These are phyloP conservation scores for Poliocrania exsul DNA, from an alignment of 2,797 vertebrate species.

Conservation along the genomic window DNA sequence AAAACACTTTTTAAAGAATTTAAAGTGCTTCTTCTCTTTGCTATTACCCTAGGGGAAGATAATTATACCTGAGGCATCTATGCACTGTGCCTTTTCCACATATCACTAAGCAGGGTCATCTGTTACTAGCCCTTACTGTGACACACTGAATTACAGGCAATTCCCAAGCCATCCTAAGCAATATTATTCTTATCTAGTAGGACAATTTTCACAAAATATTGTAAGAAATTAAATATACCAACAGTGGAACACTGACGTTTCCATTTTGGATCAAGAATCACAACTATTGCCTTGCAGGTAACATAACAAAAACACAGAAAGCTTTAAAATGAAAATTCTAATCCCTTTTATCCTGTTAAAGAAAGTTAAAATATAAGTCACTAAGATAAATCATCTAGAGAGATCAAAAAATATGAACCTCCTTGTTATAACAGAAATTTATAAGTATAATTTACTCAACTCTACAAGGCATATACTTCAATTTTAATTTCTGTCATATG, in stretches of 20 bases:
- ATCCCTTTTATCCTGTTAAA: neutral
- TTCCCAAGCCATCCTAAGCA: neutral
- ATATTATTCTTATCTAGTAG: neutral
- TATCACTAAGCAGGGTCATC: neutral
- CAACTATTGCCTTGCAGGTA: neutral
- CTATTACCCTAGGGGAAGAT: neutral
- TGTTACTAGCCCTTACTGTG: neutral
- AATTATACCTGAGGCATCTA: neutral
- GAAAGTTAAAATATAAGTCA: neutral
- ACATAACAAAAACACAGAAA: neutral
- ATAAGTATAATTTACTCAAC: neutral
- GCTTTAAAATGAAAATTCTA: neutral
- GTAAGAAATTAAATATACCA: neutral
- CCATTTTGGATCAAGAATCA: neutral
- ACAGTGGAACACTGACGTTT: neutral
- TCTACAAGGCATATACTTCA: neutral
- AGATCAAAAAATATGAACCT: neutral
- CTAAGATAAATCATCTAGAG: neutral
- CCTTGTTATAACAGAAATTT: neutral
- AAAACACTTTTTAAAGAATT: neutral
- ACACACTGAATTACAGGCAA: neutral
- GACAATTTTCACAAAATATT: neutral
- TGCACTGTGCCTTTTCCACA: neutral
- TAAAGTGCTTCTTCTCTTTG: neutral
- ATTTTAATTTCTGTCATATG: neutral